Conservation (phyloP, 1,140 invertebrate genomes). For the Drosophila virilis region DNA sequence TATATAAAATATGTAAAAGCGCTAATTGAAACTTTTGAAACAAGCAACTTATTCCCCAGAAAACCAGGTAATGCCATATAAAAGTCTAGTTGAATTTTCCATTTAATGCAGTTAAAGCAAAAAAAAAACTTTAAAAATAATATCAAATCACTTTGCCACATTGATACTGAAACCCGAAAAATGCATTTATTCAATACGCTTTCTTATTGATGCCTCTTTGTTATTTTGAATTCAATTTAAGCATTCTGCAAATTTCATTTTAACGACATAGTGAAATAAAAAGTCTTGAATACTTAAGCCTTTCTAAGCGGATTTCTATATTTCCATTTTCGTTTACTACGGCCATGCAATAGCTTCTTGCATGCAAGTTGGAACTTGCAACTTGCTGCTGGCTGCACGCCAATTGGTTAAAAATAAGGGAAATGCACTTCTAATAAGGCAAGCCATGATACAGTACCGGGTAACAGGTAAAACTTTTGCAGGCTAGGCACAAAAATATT, state of each 20-base stretch:
- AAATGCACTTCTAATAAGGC: slow-evolving; percentile 46
- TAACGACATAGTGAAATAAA: slow-evolving; percentile 17
- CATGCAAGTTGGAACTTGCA: slow-evolving; percentile 9
- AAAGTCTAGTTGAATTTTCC: too few species aligned
- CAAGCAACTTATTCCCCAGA: too few species aligned
- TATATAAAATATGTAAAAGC: too few species aligned
- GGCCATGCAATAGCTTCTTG: slow-evolving; percentile 34
- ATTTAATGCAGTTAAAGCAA: too few species aligned
- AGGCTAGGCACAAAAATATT: slow-evolving; percentile 9
- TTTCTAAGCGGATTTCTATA: slow-evolving; percentile 34
- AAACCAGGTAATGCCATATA: too few species aligned
- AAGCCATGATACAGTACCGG: slow-evolving; percentile 13
- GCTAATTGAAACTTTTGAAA: too few species aligned
- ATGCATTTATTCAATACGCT: too few species aligned
- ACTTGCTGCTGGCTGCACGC: slow-evolving; percentile 6
- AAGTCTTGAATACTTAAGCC: slow-evolving; percentile 3
- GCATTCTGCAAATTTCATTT: slow-evolving; percentile 12
- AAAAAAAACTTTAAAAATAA: too few species aligned
- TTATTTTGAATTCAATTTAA: slow-evolving; percentile 12
- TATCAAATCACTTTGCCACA: too few species aligned
- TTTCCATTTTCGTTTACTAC: slow-evolving; percentile 3
- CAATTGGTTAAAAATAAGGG: slow-evolving; percentile 18
- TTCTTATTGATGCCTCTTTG: neutral
- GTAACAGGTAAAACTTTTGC: neutral
- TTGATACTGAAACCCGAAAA: too few species aligned